Conservation (phyloP, 2,113 vertebrate species). For the Istiophorus platypterus region DNA sequence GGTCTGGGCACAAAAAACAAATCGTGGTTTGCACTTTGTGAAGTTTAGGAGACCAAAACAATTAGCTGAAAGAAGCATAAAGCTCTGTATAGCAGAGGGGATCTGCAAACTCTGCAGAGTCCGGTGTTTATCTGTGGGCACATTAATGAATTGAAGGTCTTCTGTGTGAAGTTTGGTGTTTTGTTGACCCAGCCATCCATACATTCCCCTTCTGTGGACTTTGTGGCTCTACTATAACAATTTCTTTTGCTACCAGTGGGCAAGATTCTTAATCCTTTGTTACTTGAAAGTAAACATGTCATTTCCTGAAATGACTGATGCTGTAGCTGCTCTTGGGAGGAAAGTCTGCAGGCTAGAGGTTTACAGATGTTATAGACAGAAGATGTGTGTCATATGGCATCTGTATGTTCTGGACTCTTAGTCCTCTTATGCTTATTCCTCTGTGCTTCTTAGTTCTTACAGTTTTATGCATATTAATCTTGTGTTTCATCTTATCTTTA, state of each 20-base stretch:
- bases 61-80: no score
- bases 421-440: no score
- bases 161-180: not conserved
- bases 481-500: not conserved
- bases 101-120: no score
- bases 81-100: no score
- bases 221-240: no score
- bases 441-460: not conserved
- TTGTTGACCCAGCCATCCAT: not conserved
- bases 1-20: no score
- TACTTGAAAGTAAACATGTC: not conserved
- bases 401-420: not conserved
- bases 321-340: not conserved
- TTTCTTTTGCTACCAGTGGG: no score
- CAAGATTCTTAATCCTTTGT: not conserved
- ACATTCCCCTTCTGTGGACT: no score
- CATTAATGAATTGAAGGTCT: not conserved
- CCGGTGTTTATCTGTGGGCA: no score
- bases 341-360: not conserved
- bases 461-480: not conserved
- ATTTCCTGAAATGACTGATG: not conserved
- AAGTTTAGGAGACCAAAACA: no score
- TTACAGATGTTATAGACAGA: not conserved
- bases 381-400: not conserved
- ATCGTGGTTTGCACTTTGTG: no score